Conservation (phyloP, 2,113 vertebrate species). For the Zootoca vivipara region DNA sequence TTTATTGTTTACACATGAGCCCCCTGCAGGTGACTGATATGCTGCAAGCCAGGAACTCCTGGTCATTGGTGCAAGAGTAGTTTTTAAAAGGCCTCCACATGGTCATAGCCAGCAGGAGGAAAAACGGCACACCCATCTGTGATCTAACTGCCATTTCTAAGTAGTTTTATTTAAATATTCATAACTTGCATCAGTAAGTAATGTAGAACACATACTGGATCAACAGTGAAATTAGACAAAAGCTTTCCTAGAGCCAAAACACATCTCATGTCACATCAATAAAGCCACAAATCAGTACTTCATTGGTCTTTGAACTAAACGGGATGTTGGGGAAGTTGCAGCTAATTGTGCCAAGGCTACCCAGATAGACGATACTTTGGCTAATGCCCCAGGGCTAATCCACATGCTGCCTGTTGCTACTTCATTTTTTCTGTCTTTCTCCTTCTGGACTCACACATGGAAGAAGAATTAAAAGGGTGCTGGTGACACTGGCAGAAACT, state of each 20-base stretch:
- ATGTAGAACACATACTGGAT: background rate
- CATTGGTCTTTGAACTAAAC: background rate
- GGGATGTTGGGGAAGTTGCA: background rate
- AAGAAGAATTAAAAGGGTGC: background rate
- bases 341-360: background rate
- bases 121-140: background rate
- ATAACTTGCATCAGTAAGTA: background rate
- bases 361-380: background rate
- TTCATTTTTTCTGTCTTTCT: background rate
- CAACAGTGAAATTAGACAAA: background rate
- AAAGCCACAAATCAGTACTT: background rate
- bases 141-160: background rate
- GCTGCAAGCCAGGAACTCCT: constrained; percentile 54
- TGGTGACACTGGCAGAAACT: background rate
- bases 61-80: constrained; percentile 25
- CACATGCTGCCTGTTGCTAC: background rate
- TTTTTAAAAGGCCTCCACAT: background rate
- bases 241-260: background rate
- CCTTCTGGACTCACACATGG: background rate
- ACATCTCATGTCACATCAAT: background rate
- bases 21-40: constrained; percentile 57
- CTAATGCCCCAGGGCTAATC: background rate
- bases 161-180: background rate
- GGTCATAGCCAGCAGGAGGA: background rate
- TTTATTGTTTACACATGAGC: constrained; percentile 51